Evolutionary conservation across 2,888 invertebrate species (phyloP).

Genomic region (Mystacides longicornis): DNA sequence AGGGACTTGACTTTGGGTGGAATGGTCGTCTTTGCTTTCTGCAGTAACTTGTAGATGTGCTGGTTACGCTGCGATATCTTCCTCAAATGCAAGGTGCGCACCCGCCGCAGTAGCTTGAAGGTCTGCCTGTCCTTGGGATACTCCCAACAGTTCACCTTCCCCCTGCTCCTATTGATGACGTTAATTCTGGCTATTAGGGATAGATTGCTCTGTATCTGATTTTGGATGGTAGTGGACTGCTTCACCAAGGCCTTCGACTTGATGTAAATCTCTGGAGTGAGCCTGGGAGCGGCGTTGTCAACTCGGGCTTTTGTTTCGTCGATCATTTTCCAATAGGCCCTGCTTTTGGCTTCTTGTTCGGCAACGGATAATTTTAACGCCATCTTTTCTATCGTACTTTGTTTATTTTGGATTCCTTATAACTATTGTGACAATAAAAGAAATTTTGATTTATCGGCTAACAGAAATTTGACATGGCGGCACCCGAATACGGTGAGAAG

Average conservation of each 20-base stretch:
- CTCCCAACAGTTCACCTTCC: constrained; percentile 11
- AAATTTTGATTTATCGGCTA: too few relatives aligned
- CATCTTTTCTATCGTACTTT: too few relatives aligned
- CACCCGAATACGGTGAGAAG: too few relatives aligned
- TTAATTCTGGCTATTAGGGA: constrained; percentile 8
- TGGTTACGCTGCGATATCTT: constrained; percentile 1
- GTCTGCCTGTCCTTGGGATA: neutral
- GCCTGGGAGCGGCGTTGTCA: constrained; percentile 8
- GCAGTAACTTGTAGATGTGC: constrained; percentile 4
- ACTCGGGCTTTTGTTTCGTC: neutral
- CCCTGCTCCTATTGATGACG: constrained; percentile 9
- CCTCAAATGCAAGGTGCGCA: neutral
- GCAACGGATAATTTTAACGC: neutral
- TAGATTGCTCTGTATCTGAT: constrained; percentile 5
- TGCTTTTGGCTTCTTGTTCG: neutral
- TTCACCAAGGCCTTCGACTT: constrained; percentile 9
- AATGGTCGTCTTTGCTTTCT: neutral
- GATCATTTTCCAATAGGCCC: constrained; percentile 2
- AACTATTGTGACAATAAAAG: too few relatives aligned
- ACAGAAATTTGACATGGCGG: too few relatives aligned
- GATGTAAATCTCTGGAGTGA: constrained; percentile 14
- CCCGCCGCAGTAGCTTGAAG: constrained; percentile 2
- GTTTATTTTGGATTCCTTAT: too few relatives aligned
- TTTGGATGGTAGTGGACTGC: neutral
- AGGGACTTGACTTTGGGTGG: neutral